Conservation (phyloP, 2,797 vertebrate genomes). For the Astyanax mexicanus region DNA sequence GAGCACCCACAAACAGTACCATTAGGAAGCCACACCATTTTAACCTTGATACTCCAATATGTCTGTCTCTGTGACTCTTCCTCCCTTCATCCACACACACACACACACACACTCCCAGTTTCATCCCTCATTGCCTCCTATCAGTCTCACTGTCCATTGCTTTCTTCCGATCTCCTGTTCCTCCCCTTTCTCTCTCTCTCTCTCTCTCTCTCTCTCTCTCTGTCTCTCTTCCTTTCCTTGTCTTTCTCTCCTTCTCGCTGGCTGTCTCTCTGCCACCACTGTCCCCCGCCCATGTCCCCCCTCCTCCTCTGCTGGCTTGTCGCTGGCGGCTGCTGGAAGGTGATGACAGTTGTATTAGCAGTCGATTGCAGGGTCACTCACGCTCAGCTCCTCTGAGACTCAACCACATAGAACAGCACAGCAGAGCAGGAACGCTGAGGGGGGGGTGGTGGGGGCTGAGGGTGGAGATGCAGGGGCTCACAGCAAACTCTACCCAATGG, state of each 20-base stretch:
- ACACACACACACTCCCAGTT: slow-evolving; percentile 9
- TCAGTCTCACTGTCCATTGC: too few species aligned
- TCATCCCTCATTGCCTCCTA: slow-evolving; percentile 37
- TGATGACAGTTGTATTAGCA: slow-evolving; percentile 82
- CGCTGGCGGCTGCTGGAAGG: slow-evolving; percentile 67
- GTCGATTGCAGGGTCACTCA: slow-evolving; percentile 80
- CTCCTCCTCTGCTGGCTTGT: slow-evolving; percentile 55
- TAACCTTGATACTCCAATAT: slow-evolving; percentile 49
- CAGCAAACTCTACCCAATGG: slow-evolving; percentile 18
- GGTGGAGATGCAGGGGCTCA: slow-evolving; percentile 2
- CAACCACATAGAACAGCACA: slow-evolving; percentile 47
- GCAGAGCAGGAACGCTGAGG: slow-evolving; percentile 34
- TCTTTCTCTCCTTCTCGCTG: slow-evolving; percentile 22
- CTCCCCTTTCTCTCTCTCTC: slow-evolving; percentile 3
- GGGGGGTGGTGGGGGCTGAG: slow-evolving; percentile 16
- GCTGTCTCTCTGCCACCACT: slow-evolving; percentile 26
- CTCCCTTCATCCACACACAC: not conserved
- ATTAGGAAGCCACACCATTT: slow-evolving; percentile 36
- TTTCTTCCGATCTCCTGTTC: too few species aligned
- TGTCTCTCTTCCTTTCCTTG: slow-evolving; percentile 11
- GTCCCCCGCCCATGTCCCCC: not conserved
- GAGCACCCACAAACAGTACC: not conserved
- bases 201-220: slow-evolving; percentile 12
- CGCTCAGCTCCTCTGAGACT: slow-evolving; percentile 72
- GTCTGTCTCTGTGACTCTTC: slow-evolving; percentile 28